Evolutionary conservation across 1,140 invertebrate genomes (phyloP), one percentile per base, ranked within the genome.

Genomic region (Diachasmimorpha longicaudata): DNA sequence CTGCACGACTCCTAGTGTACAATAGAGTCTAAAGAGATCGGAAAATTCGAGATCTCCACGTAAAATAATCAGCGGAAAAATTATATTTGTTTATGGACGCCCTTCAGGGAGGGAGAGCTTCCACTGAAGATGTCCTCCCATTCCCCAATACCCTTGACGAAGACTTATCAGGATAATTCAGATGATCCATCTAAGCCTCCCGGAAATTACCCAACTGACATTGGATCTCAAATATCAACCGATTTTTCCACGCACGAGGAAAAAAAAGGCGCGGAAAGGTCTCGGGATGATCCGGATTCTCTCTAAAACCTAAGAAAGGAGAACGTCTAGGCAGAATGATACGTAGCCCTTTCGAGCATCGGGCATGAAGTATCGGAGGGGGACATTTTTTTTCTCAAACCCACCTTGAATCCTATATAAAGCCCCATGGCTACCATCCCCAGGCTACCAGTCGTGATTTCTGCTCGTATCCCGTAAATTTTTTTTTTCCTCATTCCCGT

Each of bases 401-500:
- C 13, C 14, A 16, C 25, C 42, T 25, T 23, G 52, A 71, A 71
- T 66, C 52, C 74, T 71, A 67, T 71, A 76, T 76, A 76, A 76
- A 76, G 74, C 36, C 68, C 21, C 58, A 48, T 14, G 74, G 70
- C 42, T 37, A 63, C 25, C 52, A 42, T 70, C 55, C 13, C 42
- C 39, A 14, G 23, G 66, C 66, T 37, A 68, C 66, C 66, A 68
- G 36, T 68, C 66, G 66, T 16, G 36, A 37, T 68, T 68, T 68
- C 25, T 31, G 16, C 66, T 36, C 36, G 66, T 37, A 16, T 52
- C 48, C 48, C 19, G 58, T 63, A 0, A 63, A 25, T 63, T 63
- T 23, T 63, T 23, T 63, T 31, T 63, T 63, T 63, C 13, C 9
- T 31, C 14, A 42, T 0, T 11, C 6, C 39, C 14, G 37, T 42